These are phyloP conservation scores for Phalacrocorax carbo DNA, from an alignment of 2,113 vertebrate genomes.

Conservation along the genomic window DNA sequence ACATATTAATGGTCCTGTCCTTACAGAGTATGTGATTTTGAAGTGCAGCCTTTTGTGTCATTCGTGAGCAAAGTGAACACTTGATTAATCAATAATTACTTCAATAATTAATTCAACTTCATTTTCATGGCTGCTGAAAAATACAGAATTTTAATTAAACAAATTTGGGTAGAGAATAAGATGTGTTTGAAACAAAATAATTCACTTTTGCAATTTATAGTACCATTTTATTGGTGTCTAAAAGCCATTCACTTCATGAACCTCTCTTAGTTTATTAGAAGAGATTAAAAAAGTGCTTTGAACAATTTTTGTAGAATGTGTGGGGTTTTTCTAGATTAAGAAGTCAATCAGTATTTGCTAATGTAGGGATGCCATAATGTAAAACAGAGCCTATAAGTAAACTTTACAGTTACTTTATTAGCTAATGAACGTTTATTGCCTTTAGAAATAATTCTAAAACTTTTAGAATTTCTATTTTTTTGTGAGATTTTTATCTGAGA, in stretches of 20 bases:
- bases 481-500: not conserved
- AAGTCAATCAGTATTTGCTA: not conserved
- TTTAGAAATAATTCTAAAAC: slow-evolving; percentile 6
- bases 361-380: too few relatives aligned
- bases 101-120: not conserved
- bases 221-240: not conserved
- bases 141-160: not conserved
- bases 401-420: not conserved
- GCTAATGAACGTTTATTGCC: not conserved
- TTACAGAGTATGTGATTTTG: not conserved
- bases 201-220: not conserved
- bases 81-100: not conserved
- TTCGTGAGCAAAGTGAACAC: not conserved
- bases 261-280: not conserved
- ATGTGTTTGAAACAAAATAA: not conserved
- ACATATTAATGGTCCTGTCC: not conserved
- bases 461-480: not conserved
- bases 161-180: not conserved
- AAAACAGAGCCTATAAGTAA: not conserved
- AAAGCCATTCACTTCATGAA: not conserved
- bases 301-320: not conserved
- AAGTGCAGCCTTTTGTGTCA: not conserved
- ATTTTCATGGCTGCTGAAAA: not conserved
- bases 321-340: not conserved
- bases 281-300: not conserved